Percentiles rank a stretch among this genome's conserved stretches.
These are phyloP conservation scores for Bibio marci DNA, from an alignment of 2,888 invertebrate species.

Conservation along the genomic window DNA sequence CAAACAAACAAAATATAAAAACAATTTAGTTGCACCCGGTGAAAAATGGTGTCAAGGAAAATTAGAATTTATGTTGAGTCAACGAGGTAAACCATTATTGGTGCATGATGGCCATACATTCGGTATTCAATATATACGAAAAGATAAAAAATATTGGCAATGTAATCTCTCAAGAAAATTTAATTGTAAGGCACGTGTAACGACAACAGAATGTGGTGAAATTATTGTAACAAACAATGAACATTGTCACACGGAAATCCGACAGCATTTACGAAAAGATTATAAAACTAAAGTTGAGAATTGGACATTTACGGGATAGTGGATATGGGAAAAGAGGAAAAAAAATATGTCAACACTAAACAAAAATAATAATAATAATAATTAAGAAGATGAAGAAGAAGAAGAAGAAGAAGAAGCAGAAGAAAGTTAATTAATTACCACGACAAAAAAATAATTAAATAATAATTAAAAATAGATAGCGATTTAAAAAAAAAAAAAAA, in stretches of 20 bases:
- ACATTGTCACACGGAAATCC: conserved; percentile 31
- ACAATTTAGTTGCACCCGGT: conserved; percentile 26
- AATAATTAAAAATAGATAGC: too few relatives aligned
- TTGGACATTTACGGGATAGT: background rate
- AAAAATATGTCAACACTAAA: too few relatives aligned
- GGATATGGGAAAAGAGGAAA: too few relatives aligned
- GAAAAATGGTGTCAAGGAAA: conserved; percentile 31
- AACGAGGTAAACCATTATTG: conserved; percentile 28
- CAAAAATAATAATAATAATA: too few relatives aligned
- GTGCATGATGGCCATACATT: conserved; percentile 30
- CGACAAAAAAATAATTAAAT: too few relatives aligned
- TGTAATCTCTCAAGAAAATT: conserved; percentile 30
- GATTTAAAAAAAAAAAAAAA: too few relatives aligned
- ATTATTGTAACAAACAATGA: conserved; percentile 29
- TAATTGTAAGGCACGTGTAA: conserved; percentile 31
- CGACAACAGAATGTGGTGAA: conserved; percentile 25
- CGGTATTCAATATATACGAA: conserved; percentile 30
- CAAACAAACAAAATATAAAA: too few relatives aligned
- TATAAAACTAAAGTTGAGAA: conserved; percentile 12
- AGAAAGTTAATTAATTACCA: too few relatives aligned
- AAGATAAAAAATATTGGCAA: conserved; percentile 32
- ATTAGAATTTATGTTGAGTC: conserved; percentile 31
- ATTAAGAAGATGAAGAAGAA: too few relatives aligned
- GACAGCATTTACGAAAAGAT: conserved; percentile 29
- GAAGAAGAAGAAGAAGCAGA: too few relatives aligned